Evolutionary conservation across 1,140 invertebrate genomes (phyloP).

Genomic region (Acromyrmex charruanus): DNA sequence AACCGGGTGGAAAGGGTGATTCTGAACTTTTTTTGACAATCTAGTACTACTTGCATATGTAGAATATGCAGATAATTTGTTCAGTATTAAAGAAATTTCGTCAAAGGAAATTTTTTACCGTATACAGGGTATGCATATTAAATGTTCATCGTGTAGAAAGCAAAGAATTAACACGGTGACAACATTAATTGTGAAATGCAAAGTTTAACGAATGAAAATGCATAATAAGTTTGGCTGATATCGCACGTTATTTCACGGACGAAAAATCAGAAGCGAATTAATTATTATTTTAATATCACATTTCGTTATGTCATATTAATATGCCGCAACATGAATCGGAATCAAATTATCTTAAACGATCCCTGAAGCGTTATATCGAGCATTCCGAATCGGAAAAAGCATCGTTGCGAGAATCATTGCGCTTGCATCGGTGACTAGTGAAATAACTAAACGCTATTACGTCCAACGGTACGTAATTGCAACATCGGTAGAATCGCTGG

Average conservation of each 20-base stretch:
- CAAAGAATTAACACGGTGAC: background rate
- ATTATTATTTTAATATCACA: constrained; percentile 37
- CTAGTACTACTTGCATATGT: background rate
- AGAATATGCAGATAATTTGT: background rate
- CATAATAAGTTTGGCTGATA: constrained; percentile 2
- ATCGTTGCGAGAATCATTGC: constrained; percentile 42
- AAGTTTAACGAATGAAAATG: constrained; percentile 11
- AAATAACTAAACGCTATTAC: constrained; percentile 65
- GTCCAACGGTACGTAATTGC: constrained; percentile 62
- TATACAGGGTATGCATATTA: constrained; percentile 6
- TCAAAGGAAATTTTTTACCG: background rate
- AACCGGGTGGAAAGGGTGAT: too few species aligned
- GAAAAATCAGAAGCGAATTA: constrained; percentile 34
- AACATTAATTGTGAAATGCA: constrained; percentile 33
- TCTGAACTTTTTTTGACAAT: too few species aligned
- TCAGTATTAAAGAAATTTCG: background rate
- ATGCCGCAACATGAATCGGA: background rate
- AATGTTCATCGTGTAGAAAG: constrained; percentile 10
- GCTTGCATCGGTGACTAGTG: constrained; percentile 17
- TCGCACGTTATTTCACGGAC: background rate
- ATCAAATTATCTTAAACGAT: constrained; percentile 43
- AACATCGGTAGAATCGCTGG: constrained; percentile 57
- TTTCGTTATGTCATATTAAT: constrained; percentile 37
- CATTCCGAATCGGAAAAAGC: constrained; percentile 25
- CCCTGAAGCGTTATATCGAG: constrained; percentile 7